Percentiles rank a stretch among this genome's conserved stretches.
These are phyloP conservation scores for Catostylus mosaicus DNA, from an alignment of 30 jellyfish, hydroid and myxozoan species.

Conservation along the genomic window DNA sequence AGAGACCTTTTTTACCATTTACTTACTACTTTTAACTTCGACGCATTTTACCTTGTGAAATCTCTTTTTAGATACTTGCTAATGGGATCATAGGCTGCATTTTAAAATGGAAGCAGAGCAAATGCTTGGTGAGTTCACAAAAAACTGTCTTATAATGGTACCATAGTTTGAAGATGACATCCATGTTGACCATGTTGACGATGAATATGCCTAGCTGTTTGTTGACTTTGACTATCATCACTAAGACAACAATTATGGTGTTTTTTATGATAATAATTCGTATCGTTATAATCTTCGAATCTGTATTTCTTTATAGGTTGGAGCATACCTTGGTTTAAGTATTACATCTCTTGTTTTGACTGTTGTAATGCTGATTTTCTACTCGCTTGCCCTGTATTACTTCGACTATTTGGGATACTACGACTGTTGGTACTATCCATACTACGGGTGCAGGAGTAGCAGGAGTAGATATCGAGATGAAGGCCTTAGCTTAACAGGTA, in stretches of 20 bases:
- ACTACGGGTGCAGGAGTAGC: not conserved
- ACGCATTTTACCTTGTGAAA: too few species aligned
- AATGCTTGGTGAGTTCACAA: conserved; percentile 9
- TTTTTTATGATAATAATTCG: not conserved
- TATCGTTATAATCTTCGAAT: not conserved
- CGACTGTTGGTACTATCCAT: not conserved
- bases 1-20: too few species aligned
- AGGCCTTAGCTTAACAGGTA: not conserved
- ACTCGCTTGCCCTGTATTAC: not conserved
- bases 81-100: conserved; percentile 30
- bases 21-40: too few species aligned
- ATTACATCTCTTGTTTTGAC: conserved; percentile 4
- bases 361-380: conserved; percentile 7
- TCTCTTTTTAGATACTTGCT: not conserved
- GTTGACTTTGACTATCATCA: not conserved
- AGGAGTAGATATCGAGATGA: not conserved
- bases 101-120: not conserved
- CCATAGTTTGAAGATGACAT: not conserved
- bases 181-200: not conserved
- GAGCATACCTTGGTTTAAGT: conserved; percentile 4
- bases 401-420: not conserved
- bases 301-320: not conserved
- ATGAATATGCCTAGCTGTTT: not conserved
- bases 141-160: not conserved
- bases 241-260: not conserved